A percentile compares a stretch with the other conserved stretches of the same genome.
These are phyloP conservation scores for Holothuria leucospilota DNA, from an alignment of 53 echinoderm and acorn worm species.

Conservation along the genomic window DNA sequence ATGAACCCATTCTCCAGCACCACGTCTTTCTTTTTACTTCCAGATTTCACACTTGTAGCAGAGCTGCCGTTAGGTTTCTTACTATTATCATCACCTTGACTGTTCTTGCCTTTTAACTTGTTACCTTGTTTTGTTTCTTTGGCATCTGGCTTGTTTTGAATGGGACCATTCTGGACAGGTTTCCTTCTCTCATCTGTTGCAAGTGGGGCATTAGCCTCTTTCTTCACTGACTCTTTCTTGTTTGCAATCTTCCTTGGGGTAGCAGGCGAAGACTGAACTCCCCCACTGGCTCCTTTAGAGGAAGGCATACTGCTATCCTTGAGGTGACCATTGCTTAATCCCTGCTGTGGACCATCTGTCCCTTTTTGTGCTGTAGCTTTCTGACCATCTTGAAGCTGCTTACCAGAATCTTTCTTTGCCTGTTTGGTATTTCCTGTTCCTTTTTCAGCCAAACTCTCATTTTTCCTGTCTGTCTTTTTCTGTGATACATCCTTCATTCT, in stretches of 20 bases:
- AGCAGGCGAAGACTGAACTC: neutral
- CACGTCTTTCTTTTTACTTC: conserved; percentile 31
- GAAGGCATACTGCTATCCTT: conserved; percentile 6
- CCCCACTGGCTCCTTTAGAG: neutral
- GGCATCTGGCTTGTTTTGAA: conserved; percentile 3
- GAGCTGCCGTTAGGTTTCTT: neutral
- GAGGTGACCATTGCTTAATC: conserved; percentile 9
- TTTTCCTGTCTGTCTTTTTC: conserved; percentile 2
- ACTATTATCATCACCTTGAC: neutral
- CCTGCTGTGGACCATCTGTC: neutral
- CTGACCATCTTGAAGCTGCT: conserved; percentile 17
- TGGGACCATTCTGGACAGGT: conserved; percentile 13
- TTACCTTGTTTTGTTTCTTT: conserved; percentile 16
- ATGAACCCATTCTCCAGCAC: conserved; percentile 13
- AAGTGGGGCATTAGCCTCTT: conserved; percentile 45
- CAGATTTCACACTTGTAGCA: neutral
- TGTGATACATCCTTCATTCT: neutral
- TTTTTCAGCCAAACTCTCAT: neutral
- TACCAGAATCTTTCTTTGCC: conserved; percentile 19
- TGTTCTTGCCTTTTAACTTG: conserved; percentile 24
- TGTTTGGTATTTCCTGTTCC: neutral
- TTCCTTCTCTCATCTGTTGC: conserved; percentile 39
- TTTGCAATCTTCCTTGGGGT: conserved; percentile 43
- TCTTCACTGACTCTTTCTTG: conserved; percentile 55
- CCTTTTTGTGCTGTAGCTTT: neutral